Base-by-base conservation (phyloP, 2,797 vertebrate genomes). In the Anomalospiza imberbis region DNA sequence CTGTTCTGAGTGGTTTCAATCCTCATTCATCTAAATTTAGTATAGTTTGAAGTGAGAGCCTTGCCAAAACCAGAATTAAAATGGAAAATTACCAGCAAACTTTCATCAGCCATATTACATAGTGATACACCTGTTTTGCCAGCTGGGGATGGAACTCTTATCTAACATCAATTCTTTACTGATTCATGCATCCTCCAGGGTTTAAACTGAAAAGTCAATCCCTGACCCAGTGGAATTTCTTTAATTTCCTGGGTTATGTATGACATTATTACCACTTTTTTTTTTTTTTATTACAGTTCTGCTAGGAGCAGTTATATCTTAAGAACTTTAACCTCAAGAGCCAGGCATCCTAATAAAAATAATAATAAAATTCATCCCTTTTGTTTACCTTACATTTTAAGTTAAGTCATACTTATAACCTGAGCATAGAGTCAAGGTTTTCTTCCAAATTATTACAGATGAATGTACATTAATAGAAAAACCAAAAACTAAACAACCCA, bases 181-280 rank as follows among this genome's bases (percentile, higher is more conserved):
- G 94, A 96, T 89, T 75, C 26, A 89, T 94, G 67, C 2, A 7
- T 78, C 91, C 94, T 95, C 94, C 88, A 53, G 90, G 80, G 53
- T 77, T 85, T 89, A 74, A 94, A 76, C n/a, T 50, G 74, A 84
- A 94, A 90, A 86, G 26, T 61, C 40, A 93, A 29, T 86, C 45
- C 9, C 81, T 67, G 72, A 79, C 31, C 68, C 20, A 3, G 19
- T 26, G 93, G 93, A 96, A 97, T 89, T 89, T 92, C 63, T 89
- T 95, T 95, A 82, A 95, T 97, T 97, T 97, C 92, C 94, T 94
- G 93, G 68, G 60, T 87, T 95, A 93, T 96, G 53, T 63, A 90
- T 85, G 88, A 44, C 34, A 71, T 79, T 93, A 89, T 89, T 95
- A 92, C 91, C 63, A 85, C 53, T 0, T 36, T 87, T 92, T 95